Base-by-base conservation (phyloP, 2,113 vertebrate genomes). In the Microtus oregoni region DNA sequence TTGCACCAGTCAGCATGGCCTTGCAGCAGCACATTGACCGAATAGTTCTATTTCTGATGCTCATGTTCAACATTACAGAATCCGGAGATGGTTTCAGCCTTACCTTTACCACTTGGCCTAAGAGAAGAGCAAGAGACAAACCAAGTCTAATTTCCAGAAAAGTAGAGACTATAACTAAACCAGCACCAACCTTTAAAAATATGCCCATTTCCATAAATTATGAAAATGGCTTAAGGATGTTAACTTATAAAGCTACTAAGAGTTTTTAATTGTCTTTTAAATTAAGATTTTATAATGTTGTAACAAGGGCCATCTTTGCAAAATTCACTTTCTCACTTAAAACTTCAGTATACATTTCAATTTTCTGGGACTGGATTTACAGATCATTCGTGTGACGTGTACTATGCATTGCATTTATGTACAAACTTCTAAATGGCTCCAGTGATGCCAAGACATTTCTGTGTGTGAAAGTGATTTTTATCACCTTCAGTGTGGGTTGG, bases 401-500 rank as follows among this genome's bases (percentile, higher is more conserved):
- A 12, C 12, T 79, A n/a, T 24, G 41, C 12, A 55, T 13, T 85
- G 32, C 11, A n/a, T 68, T n/a, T 70, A 61, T 41, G 3, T 7
- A n/a, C 12, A 68, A 32, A 73, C 50, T 67, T 76, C 9, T 14
- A 5, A 5, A 50, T 26, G 50, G 0, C 2, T 3, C 38, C n/a
- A 15, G 28, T 2, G 1, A 73, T 55, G 28, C 9, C 10, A 4
- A 4, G 15, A 68, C 1, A 13, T 2, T 24, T 76, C 28, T 11
- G 5, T 22, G 28, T 67, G 30, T 67, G 12, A 67, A 67, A 28
- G 28, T 22, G 13, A 52, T 35, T 44, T 90, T 86, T 52, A 63
- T 86, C 26, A 30, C 0, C 50, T 94, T 86, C 20, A 44, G 12
- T 35, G 17, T 50, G 41, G 44, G 52, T 24, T 47, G 30, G 91